Evolutionary conservation across 37 sponge, comb jelly and placozoan species (phyloP), one percentile per base, ranked within the genome.

Genomic region (Mnemiopsis leidyi): DNA sequence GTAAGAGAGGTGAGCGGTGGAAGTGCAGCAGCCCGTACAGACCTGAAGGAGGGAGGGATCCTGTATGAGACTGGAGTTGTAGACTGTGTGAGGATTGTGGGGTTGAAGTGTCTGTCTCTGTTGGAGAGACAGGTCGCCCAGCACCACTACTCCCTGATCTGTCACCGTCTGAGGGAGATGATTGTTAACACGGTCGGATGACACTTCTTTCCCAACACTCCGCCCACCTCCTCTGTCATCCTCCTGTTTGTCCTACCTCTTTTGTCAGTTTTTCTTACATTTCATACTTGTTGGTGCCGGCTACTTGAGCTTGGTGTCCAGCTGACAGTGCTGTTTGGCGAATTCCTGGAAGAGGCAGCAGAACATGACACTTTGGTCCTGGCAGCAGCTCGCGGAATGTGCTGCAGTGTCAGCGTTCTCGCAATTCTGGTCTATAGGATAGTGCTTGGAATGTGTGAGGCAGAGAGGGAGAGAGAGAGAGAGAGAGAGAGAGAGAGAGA

Each of bases 91-190:
- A 13, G 33, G 82, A 21, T 33, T 20, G 82, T 79, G 82, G 3
- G 82, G 82, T 79, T 79, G 82, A 20, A 79, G 82, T 23, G 33
- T 35, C 35, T 32, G 23, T 79, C 82, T 2, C 21, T 79, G 82
- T 18, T 36, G 35, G 20, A 79, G 37, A 36, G 82, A 16, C 36
- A 79, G 33, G 37, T 79, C 82, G 7, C 82, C 82, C 3, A 32
- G 32, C 82, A 79, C 82, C 23, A 33, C 36, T 36, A 79, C 33
- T 34, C 37, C 13, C 82, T 79, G 82, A 13, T 79, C 82, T 79
- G 33, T 20, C 21, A 79, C 82, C 36, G 33, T 79, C 82, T 79
- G 82, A 34, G 7, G 28, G 36, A 5, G 61, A 48, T 48, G 61
- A 48, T 48, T 48, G 61, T 48, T 48, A 48, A 48, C 61, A 48